Conservation (phyloP, 2,888 invertebrate genomes). For the Pyrgus malvae region DNA sequence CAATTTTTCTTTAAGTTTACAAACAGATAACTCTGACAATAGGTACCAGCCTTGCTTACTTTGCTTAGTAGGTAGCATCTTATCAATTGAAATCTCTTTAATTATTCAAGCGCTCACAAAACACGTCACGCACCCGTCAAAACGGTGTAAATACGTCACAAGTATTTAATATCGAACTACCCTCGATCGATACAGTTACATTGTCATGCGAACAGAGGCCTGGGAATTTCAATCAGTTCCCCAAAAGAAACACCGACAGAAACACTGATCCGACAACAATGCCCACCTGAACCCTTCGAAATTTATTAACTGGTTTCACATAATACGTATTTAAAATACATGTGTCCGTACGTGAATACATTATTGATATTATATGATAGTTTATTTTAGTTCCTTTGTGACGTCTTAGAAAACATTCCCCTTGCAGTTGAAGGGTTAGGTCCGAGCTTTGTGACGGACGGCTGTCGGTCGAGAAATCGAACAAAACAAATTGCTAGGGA, state of each 20-base stretch:
- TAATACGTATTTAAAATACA: conserved; percentile 81
- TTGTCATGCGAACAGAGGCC: conserved; percentile 55
- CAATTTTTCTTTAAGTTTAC: no score
- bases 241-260: conserved; percentile 42
- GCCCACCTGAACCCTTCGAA: conserved; percentile 50
- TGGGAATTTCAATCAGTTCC: conserved; percentile 72
- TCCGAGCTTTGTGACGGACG: conserved; percentile 46
- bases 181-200: conserved; percentile 63
- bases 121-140: conserved; percentile 67
- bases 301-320: conserved; percentile 73
- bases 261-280: conserved; percentile 47
- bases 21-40: no score
- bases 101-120: conserved; percentile 50
- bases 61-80: no score
- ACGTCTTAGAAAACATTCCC: conserved; percentile 53
- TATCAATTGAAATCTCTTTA: conserved; percentile 37
- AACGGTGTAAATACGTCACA: conserved; percentile 67
- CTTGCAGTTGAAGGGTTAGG: conserved; percentile 46
- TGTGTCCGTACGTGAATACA: conserved; percentile 75
- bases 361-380: conserved; percentile 82
- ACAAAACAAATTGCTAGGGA: conserved; percentile 63
- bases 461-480: conserved; percentile 41
- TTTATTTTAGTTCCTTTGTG: conserved; percentile 72
- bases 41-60: no score
- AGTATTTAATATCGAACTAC: conserved; percentile 61